These are phyloP conservation scores for Schizotus pectinicornis DNA, from an alignment of 2,888 invertebrate species.

Conservation along the genomic window DNA sequence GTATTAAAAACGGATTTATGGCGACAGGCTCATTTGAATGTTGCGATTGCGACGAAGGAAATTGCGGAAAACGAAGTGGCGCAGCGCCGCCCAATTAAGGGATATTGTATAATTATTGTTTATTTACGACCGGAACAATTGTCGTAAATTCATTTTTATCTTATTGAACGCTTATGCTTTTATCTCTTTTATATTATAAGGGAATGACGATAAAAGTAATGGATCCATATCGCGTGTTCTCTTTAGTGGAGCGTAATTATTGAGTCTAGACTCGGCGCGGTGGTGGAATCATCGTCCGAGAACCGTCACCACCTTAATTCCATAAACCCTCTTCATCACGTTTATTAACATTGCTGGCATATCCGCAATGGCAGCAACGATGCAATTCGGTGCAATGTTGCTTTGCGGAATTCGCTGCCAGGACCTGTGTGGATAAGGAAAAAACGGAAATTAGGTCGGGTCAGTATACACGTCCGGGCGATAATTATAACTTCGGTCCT, in stretches of 20 bases:
- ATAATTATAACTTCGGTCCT: conserved; percentile 16
- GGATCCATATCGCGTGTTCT: conserved; percentile 21
- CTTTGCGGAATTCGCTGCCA: not conserved
- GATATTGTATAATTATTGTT: too few species aligned
- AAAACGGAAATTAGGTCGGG: conserved; percentile 14
- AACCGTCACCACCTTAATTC: conserved; percentile 8
- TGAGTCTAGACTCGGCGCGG: conserved; percentile 20
- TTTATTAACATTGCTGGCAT: conserved; percentile 7
- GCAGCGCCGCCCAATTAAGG: too few species aligned
- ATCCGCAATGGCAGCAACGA: not conserved
- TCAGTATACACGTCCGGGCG: not conserved
- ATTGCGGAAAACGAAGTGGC: not conserved
- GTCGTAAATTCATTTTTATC: conserved; percentile 8
- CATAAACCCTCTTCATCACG: conserved; percentile 4
- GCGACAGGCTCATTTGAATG: conserved; percentile 18
- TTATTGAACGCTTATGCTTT: conserved; percentile 17
- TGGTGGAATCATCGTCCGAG: conserved; percentile 19
- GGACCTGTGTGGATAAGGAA: not conserved
- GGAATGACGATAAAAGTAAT: conserved; percentile 18
- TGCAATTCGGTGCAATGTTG: too few species aligned
- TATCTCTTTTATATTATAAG: conserved; percentile 10
- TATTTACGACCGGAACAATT: too few species aligned
- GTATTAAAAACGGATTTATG: conserved; percentile 22
- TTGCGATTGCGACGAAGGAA: conserved; percentile 10
- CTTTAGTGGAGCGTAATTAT: conserved; percentile 21